Base-by-base conservation (phyloP, 2,797 vertebrate genomes). In the Sebastes iracundus region DNA sequence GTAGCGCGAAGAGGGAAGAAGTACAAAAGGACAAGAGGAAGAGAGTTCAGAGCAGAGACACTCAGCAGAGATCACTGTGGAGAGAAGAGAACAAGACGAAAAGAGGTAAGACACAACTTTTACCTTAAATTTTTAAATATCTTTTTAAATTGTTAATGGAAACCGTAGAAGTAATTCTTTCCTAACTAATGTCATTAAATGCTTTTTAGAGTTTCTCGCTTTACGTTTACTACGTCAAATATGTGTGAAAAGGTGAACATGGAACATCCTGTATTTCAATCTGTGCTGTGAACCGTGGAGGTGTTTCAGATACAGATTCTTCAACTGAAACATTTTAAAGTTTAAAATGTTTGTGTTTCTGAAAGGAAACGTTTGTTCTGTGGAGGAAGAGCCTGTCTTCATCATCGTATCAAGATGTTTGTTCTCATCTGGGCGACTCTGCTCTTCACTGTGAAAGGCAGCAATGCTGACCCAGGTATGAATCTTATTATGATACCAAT, bases 351-450 rank as follows among this genome's bases (percentile, higher is more conserved):
- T 58, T 58, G 0, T 61, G 5, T 14, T 1, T 58, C 22, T 13
- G 8, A 38, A 33, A 59, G 28, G 32, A 63, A 20, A 59, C 0
- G 0, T 38, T 12, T 38, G 12, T 42, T 6, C 38, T 14, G 5
- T 16, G 13, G 38, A 42, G 38, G 38, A 5, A 42, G 38, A 42
- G 13, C 27, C 18, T 6, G 35, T 14, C 7, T n/a, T 2, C 4
- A 35, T 2, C 20, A 16, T 35, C 1, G 0, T 28, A 56, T 71
- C 23, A 88, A 5, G 73, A 91, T 89, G 84, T 55, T 68, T 13
- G 1, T 65, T 75, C 75, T 89, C 56, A 38, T 86, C 70, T 85
- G 74, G 82, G 65, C 3, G 1, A 22, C 25, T 69, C 55, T 90
- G 38, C 35, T 90, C 23, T 28, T 82, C 38, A 49, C 56, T 67